phyloP scores from a whole-genome alignment of 35 echinoderm and acorn worm genomes.

The Apostichopus californicus region DNA sequence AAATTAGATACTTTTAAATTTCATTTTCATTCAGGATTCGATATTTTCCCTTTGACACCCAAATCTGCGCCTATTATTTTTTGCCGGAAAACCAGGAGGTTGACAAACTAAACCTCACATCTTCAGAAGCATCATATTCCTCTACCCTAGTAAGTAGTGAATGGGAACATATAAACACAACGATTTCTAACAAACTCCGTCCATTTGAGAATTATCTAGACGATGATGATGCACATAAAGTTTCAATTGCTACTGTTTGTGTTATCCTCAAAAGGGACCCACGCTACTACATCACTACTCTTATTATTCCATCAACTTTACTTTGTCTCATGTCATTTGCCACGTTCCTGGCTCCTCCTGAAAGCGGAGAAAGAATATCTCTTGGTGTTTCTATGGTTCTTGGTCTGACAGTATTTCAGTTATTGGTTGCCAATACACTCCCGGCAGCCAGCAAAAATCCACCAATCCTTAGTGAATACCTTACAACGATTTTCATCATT shows the following conservation, averaged over 20 bases:
- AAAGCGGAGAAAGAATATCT: constrained; percentile 47
- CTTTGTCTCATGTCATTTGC: constrained; percentile 2
- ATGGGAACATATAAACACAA: not conserved
- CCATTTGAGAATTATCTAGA: not conserved
- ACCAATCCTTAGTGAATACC: not conserved
- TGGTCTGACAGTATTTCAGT: constrained; percentile 51
- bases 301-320: constrained; percentile 23
- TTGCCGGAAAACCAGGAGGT: not conserved
- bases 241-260: not conserved
- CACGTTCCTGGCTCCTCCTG: constrained; percentile 26
- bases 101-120: too few species aligned
- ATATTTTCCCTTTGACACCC: constrained; percentile 35
- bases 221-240: not conserved
- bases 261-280: not conserved
- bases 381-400: constrained; percentile 33
- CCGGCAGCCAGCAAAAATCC: not conserved
- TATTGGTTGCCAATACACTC: constrained; percentile 27
- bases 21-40: not conserved
- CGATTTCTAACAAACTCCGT: not conserved
- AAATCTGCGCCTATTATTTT: not conserved
- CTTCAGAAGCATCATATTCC: too few species aligned
- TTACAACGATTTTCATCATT: not conserved
- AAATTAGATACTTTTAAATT: not conserved
- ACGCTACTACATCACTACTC: constrained; percentile 13
- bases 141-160: not conserved